Conservation (phyloP, 2,888 invertebrate species). For the Microctonus hyperodae region DNA sequence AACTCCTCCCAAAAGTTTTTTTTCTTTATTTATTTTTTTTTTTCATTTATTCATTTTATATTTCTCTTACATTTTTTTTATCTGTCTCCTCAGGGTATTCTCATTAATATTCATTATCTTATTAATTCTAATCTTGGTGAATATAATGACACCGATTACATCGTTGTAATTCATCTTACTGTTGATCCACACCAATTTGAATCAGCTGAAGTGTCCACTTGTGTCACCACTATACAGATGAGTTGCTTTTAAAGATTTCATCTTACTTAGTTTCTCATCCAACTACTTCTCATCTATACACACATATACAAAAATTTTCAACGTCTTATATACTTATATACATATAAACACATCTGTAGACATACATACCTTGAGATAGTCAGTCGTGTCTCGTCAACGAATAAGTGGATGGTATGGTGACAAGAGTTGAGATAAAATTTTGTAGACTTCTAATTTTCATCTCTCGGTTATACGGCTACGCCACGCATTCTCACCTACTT, state of each 20-base stretch:
- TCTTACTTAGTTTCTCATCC: slow-evolving; percentile 21
- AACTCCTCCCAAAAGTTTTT: no score
- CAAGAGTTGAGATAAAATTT: slow-evolving; percentile 41
- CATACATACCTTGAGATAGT: background rate
- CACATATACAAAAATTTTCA: background rate
- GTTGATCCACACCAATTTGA: slow-evolving; percentile 21
- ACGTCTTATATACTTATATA: slow-evolving; percentile 6
- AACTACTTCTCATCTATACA: background rate
- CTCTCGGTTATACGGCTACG: background rate
- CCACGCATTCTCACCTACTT: slow-evolving; percentile 23
- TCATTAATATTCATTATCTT: slow-evolving; percentile 23
- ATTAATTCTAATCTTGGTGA: slow-evolving; percentile 21
- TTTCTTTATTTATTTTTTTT: no score
- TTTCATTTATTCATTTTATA: background rate
- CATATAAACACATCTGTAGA: slow-evolving; percentile 1
- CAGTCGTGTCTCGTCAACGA: slow-evolving; percentile 26
- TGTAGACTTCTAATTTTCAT: slow-evolving; percentile 38
- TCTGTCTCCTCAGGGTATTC: background rate
- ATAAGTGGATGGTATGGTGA: slow-evolving; percentile 41
- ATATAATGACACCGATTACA: slow-evolving; percentile 8
- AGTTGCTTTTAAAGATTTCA: slow-evolving; percentile 27
- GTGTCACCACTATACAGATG: slow-evolving; percentile 15
- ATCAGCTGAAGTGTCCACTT: slow-evolving; percentile 28
- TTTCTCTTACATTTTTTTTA: background rate
- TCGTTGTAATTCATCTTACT: slow-evolving; percentile 27